Evolutionary conservation across 1,140 invertebrate genomes (phyloP), one percentile per base, ranked within the genome.

Genomic region (Pemphigus obesinymphae): DNA sequence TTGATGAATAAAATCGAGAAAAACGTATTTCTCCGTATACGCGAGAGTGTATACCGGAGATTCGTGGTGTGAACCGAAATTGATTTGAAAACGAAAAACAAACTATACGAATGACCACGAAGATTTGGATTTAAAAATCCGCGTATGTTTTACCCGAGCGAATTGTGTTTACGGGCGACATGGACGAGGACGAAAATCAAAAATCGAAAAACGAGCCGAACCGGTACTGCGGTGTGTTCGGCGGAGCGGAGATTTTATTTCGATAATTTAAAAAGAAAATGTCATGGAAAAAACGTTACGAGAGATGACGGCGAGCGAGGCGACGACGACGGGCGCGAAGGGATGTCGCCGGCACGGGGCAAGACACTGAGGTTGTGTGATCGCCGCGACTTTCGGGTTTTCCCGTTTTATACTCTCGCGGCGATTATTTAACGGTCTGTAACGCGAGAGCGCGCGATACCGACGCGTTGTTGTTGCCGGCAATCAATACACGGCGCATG

Each of bases 351-450:
- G 66, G 66, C 48, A 53, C 48, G 48, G 43, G 73, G 73, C 73
- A 53, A 76, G 48, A 76, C 73, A 76, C 73, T 76, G 73, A 76
- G 20, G 73, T 76, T 55, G 23, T 53, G 73, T 76, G 73, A 76
- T 76, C 45, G 73, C 48, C 45, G 20, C 31, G 45, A 20, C 73
- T 23, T n/a, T 76, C 45, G 73, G 73, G 73, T 55, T 76, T 76
- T 76, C 73, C 50, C 73, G 73, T 76, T 76, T 76, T 76, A 76
- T 76, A 76, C 73, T 76, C 73, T 76, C 48, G 73, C 73, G 73
- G 29, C 48, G 48, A 76, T 76, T 76, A 76, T 76, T 76, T 76
- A 76, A 76, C 73, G 73, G 73, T 76, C 48, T 55, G 73, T 55
- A 76, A 76, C 48, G 73, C 45, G 45, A 76, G 73, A 76, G 73